Evolutionary conservation across 1,140 invertebrate genomes (phyloP).

Genomic region (Platyscapa corneri): DNA sequence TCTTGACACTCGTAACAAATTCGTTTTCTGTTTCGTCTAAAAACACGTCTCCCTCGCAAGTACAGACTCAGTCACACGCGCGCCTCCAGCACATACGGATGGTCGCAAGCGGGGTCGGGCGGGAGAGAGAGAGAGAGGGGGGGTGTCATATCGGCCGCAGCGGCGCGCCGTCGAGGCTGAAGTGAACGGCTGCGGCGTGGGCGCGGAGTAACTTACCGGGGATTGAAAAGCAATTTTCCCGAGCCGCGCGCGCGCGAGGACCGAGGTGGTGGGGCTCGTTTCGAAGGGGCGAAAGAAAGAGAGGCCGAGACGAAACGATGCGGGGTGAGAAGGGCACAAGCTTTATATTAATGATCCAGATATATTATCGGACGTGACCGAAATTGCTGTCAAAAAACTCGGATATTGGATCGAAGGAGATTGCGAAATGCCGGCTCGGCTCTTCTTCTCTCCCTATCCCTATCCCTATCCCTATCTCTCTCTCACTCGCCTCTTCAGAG

Average conservation of each 20-base stretch:
- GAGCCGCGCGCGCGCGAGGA: slow-evolving; percentile 66
- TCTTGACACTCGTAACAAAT: slow-evolving; percentile 14
- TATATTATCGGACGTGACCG: slow-evolving; percentile 77
- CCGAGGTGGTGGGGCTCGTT: slow-evolving; percentile 11
- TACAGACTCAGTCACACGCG: neutral
- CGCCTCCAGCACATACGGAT: slow-evolving; percentile 7
- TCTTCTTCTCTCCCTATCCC: slow-evolving; percentile 45
- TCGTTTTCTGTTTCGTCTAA: slow-evolving; percentile 39
- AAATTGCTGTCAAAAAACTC: slow-evolving; percentile 77
- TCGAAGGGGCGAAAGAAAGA: neutral
- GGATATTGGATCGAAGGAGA: slow-evolving; percentile 75
- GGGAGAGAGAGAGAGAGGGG: neutral
- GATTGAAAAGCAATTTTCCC: slow-evolving; percentile 76
- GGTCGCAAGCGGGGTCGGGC: neutral
- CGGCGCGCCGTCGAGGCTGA: slow-evolving; percentile 8
- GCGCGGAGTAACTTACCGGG: slow-evolving; percentile 56
- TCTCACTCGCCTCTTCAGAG: slow-evolving; percentile 25
- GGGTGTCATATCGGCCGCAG: slow-evolving; percentile 45
- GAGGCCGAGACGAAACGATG: neutral
- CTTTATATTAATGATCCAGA: slow-evolving; percentile 77
- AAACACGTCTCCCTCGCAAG: neutral
- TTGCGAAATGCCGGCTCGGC: slow-evolving; percentile 69
- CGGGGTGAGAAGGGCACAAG: slow-evolving; percentile 47
- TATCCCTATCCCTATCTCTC: slow-evolving; percentile 40
- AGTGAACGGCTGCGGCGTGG: slow-evolving; percentile 35